These are phyloP conservation scores for Dioctria linearis DNA, from an alignment of 2,888 invertebrate species.

Conservation along the genomic window DNA sequence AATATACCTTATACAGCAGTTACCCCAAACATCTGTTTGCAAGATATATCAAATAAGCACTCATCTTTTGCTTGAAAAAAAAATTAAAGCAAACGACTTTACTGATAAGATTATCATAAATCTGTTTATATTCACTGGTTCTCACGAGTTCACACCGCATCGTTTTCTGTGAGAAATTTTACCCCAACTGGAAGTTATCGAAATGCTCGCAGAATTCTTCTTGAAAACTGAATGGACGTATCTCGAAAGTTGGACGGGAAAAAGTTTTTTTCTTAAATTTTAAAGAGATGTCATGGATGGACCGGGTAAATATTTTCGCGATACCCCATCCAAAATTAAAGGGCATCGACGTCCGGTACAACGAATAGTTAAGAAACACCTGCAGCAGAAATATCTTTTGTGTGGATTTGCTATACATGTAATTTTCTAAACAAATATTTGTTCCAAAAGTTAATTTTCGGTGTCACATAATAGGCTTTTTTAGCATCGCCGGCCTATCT, in stretches of 20 bases:
- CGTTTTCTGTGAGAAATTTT: slow-evolving; percentile 32
- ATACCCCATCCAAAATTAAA: slow-evolving; percentile 26
- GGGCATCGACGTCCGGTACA: slow-evolving; percentile 61
- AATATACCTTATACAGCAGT: no score
- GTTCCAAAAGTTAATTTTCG: slow-evolving; percentile 9
- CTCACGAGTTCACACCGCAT: slow-evolving; percentile 7
- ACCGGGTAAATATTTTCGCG: slow-evolving; percentile 20
- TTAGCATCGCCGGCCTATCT: slow-evolving; percentile 69
- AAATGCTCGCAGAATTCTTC: slow-evolving; percentile 29
- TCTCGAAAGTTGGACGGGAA: slow-evolving; percentile 9
- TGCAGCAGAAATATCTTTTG: slow-evolving; percentile 70
- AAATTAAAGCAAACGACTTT: slow-evolving; percentile 12
- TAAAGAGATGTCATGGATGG: slow-evolving; percentile 39
- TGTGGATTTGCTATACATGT: slow-evolving; percentile 71
- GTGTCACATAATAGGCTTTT: slow-evolving; percentile 65
- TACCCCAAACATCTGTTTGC: no score
- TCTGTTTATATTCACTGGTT: slow-evolving; percentile 29
- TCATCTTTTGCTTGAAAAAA: slow-evolving; percentile 29
- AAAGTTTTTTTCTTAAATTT: slow-evolving; percentile 9
- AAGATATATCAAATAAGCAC: neutral
- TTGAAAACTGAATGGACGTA: slow-evolving; percentile 36
- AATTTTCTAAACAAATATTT: slow-evolving; percentile 57
- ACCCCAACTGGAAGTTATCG: neutral
- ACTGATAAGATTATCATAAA: slow-evolving; percentile 43
- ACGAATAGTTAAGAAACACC: slow-evolving; percentile 69